These are phyloP conservation scores for Melinopterus prodromus DNA, from an alignment of 2,888 invertebrate genomes.

Conservation along the genomic window DNA sequence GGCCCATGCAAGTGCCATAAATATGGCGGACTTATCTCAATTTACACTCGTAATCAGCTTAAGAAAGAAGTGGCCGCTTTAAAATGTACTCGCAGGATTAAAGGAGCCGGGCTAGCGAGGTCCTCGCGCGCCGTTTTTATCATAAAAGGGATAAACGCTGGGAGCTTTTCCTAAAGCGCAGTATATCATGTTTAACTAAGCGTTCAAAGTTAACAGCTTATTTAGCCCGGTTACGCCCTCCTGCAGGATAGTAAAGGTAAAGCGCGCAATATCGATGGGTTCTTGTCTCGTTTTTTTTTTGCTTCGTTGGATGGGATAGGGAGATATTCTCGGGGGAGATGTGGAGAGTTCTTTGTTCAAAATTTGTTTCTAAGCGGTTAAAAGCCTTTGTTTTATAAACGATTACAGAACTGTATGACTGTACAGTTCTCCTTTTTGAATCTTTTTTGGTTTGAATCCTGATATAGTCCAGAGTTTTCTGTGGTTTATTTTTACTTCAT, in stretches of 20 bases:
- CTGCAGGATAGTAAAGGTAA: not conserved
- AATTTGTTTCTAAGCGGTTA: not conserved
- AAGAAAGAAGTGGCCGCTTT: slow-evolving; percentile 61
- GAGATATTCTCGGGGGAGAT: not conserved
- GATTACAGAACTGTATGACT: too few species aligned
- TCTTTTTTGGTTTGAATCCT: too few species aligned
- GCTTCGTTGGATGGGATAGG: not conserved
- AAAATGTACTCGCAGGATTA: slow-evolving; percentile 60
- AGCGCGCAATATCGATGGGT: not conserved
- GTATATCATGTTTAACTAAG: slow-evolving; percentile 56
- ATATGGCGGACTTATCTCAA: slow-evolving; percentile 62
- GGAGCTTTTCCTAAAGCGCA: slow-evolving; percentile 38
- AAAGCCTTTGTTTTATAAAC: not conserved
- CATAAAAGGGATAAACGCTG: slow-evolving; percentile 54
- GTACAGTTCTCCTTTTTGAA: too few species aligned
- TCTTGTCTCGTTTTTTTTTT: not conserved
- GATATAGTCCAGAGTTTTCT: too few species aligned
- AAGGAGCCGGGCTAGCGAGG: slow-evolving; percentile 38
- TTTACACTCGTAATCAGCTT: slow-evolving; percentile 64
- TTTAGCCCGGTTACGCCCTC: slow-evolving; percentile 25
- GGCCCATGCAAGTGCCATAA: slow-evolving; percentile 61
- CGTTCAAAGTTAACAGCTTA: slow-evolving; percentile 36
- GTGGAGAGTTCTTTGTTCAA: not conserved
- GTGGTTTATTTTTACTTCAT: too few species aligned
- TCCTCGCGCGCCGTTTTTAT: slow-evolving; percentile 50